These are phyloP conservation scores for Agrenia bidenticulata DNA, from an alignment of 2,888 invertebrate genomes.

Conservation along the genomic window DNA sequence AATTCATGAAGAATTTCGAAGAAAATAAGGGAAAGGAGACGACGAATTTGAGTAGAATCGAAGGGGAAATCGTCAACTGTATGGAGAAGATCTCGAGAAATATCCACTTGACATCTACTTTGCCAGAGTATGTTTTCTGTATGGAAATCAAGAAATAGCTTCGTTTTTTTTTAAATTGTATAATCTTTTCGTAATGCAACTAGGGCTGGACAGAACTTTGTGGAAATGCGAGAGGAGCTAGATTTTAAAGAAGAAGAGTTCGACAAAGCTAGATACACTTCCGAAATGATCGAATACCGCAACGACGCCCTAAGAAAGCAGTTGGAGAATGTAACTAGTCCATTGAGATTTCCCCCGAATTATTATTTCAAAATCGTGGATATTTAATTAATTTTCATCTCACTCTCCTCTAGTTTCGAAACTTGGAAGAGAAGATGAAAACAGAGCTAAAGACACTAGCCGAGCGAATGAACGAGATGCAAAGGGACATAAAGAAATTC, in stretches of 20 bases:
- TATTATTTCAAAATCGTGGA: not conserved
- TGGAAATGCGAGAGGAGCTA: conserved; percentile 59
- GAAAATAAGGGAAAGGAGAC: conserved; percentile 66
- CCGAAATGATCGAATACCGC: conserved; percentile 58
- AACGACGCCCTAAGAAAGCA: conserved; percentile 56
- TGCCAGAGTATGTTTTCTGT: conserved; percentile 53
- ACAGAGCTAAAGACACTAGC: conserved; percentile 60
- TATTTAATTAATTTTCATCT: conserved; percentile 2
- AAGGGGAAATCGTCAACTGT: conserved; percentile 65
- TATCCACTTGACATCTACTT: conserved; percentile 55
- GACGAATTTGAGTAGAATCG: conserved; percentile 65
- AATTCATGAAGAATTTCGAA: conserved; percentile 69
- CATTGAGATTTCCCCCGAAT: not conserved
- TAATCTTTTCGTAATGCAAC: conserved; percentile 2
- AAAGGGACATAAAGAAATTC: conserved; percentile 64
- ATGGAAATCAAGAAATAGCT: not conserved
- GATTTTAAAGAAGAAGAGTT: conserved; percentile 62
- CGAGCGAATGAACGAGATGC: conserved; percentile 61
- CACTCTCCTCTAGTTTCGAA: conserved; percentile 61
- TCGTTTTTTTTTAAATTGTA: not conserved
- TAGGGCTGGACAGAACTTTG: conserved; percentile 56
- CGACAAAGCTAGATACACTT: conserved; percentile 66
- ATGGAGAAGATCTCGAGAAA: conserved; percentile 69
- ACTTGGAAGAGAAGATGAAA: conserved; percentile 68
- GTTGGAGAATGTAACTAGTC: conserved; percentile 56